phyloP scores from a whole-genome alignment of 92 coral and sea anemone species.

The Galaxea fascicularis region DNA sequence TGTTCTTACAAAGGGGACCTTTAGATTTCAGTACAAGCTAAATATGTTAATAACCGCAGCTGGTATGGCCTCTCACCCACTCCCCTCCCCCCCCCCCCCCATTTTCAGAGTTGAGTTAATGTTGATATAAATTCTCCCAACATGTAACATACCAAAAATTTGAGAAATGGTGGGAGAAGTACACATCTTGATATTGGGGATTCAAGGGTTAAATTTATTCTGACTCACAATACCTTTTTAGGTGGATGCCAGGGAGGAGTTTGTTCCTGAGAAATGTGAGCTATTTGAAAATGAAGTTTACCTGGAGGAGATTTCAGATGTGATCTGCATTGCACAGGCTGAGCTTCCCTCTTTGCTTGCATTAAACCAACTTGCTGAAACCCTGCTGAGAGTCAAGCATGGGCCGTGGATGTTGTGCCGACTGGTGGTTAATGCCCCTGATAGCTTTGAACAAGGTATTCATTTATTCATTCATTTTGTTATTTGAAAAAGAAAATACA shows the following conservation, averaged over 20 bases:
- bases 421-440: conserved; percentile 92
- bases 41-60: too few species aligned
- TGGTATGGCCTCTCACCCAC: too few species aligned
- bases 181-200: too few species aligned
- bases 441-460: conserved; percentile 94
- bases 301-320: conserved; percentile 95
- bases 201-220: neutral
- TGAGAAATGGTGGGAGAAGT: too few species aligned
- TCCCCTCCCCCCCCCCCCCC: too few species aligned
- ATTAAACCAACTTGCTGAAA: conserved; percentile 83
- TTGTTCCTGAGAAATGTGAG: conserved; percentile 89
- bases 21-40: too few species aligned
- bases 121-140: too few species aligned
- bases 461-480: too few species aligned
- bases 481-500: too few species aligned
- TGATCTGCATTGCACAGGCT: conserved; percentile 94
- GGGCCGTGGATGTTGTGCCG: conserved; percentile 95
- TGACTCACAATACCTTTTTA: conserved; percentile 7
- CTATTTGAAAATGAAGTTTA: conserved; percentile 95
- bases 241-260: conserved; percentile 86
- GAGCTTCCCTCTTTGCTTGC: conserved; percentile 90
- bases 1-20: too few species aligned
- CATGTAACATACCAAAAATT: too few species aligned
- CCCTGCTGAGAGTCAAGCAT: conserved; percentile 87
- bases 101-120: too few species aligned